These are phyloP conservation scores for Recurvirostra avosetta DNA, from an alignment of 2,113 vertebrate species.

Conservation along the genomic window DNA sequence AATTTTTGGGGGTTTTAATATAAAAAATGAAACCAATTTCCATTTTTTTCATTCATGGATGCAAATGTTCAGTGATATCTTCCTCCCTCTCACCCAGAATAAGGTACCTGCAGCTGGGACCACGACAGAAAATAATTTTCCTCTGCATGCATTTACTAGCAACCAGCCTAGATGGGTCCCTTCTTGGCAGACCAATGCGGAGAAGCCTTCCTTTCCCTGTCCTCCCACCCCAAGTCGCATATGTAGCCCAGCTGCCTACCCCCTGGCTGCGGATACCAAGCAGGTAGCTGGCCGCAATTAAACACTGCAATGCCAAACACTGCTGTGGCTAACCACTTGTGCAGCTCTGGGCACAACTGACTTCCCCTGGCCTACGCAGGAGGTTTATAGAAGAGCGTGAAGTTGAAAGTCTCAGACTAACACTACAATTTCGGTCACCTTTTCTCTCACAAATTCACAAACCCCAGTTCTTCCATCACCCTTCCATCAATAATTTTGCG, in stretches of 20 bases:
- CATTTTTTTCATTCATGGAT: background rate
- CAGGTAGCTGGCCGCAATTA: background rate
- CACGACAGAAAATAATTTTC: background rate
- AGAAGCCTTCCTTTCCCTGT: background rate
- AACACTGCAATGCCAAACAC: rapidly evolving
- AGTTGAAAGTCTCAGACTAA: background rate
- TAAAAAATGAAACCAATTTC: background rate
- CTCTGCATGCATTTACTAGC: too few species aligned
- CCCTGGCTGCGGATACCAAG: background rate
- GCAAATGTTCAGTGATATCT: background rate
- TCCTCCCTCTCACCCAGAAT: background rate
- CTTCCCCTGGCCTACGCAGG: background rate
- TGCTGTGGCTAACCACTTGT: background rate
- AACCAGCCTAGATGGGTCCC: background rate
- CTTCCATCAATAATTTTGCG: background rate
- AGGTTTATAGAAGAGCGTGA: background rate
- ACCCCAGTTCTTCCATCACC: background rate
- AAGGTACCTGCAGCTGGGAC: background rate
- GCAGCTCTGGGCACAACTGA: background rate
- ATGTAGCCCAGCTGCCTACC: background rate
- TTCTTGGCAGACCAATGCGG: background rate
- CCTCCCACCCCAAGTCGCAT: too few species aligned
- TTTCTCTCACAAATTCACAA: background rate
- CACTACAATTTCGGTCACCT: background rate
- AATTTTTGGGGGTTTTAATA: background rate